phyloP scores from a whole-genome alignment of 2,113 vertebrate species.

The Globicephala melas region DNA sequence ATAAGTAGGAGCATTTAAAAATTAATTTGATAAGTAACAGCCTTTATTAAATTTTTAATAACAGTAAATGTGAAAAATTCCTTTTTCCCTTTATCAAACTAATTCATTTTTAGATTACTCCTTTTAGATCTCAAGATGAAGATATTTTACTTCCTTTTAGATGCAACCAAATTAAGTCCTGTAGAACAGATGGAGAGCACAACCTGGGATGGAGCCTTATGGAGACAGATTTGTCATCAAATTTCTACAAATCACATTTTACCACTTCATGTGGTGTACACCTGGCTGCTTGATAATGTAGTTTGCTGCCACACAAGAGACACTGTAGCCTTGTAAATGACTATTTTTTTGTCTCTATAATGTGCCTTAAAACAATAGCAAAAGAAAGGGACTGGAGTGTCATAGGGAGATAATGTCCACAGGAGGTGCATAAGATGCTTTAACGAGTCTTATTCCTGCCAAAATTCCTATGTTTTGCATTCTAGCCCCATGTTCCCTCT shows the following conservation, averaged over 20 bases:
- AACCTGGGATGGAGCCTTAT: conserved; percentile 50
- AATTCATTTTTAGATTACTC: conserved; percentile 17
- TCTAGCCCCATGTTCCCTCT: conserved; percentile 64
- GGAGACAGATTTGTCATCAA: conserved; percentile 62
- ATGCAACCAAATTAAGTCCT: conserved; percentile 53
- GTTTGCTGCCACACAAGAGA: background rate
- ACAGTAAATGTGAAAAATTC: background rate
- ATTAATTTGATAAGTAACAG: background rate
- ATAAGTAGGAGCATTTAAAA: background rate
- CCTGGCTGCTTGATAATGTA: conserved; percentile 55
- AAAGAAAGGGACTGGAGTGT: background rate
- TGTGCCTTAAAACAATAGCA: conserved; percentile 44
- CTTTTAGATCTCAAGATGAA: conserved; percentile 52
- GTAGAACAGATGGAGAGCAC: conserved; percentile 73
- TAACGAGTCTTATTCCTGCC: conserved; percentile 59
- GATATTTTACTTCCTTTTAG: conserved; percentile 36
- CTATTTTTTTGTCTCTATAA: conserved; percentile 14
- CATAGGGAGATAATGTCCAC: background rate
- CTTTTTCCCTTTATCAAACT: background rate
- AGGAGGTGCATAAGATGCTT: background rate
- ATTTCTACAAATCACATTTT: conserved; percentile 70
- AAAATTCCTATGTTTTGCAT: conserved; percentile 76
- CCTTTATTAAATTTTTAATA: background rate
- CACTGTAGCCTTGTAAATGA: conserved; percentile 3
- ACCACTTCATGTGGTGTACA: conserved; percentile 37